Evolutionary conservation across 2,888 invertebrate genomes (phyloP).

Genomic region (Tetramorium bicarinatum): DNA sequence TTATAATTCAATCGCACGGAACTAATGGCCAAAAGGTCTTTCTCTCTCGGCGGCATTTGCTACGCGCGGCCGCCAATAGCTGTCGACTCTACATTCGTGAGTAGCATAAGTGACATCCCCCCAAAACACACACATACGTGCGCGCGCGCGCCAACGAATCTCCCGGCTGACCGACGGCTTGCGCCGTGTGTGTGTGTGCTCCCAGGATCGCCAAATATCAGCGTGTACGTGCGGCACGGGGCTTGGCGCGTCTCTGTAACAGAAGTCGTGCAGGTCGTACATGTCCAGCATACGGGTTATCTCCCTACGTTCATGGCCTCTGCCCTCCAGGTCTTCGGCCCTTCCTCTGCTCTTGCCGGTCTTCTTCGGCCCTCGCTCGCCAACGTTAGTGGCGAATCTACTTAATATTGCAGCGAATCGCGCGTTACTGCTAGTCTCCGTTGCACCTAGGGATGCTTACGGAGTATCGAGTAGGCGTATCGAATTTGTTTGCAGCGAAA

Average conservation of each 20-base stretch:
- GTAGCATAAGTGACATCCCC: conserved; percentile 48
- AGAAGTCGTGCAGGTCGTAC: conserved; percentile 69
- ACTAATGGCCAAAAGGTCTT: conserved; percentile 28
- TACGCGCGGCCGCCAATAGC: conserved; percentile 36
- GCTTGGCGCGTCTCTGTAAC: conserved; percentile 45
- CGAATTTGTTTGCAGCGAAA: conserved; percentile 10
- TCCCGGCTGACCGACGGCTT: conserved; percentile 17
- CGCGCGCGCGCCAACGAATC: not conserved
- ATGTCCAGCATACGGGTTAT: conserved; percentile 73
- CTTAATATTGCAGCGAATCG: conserved; percentile 83
- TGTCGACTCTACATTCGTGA: conserved; percentile 49
- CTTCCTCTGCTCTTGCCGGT: not conserved
- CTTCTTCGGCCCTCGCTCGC: conserved; percentile 44
- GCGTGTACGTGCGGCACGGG: conserved; percentile 30
- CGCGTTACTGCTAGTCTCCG: conserved; percentile 55
- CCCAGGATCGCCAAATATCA: conserved; percentile 47
- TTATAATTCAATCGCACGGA: conserved; percentile 48
- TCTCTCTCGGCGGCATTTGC: conserved; percentile 22
- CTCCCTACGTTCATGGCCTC: conserved; percentile 47
- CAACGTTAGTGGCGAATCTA: conserved; percentile 68
- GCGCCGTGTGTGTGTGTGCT: conserved; percentile 27
- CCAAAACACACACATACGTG: not conserved
- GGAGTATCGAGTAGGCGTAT: conserved; percentile 54
- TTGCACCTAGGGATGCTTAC: conserved; percentile 70
- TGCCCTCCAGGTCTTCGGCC: conserved; percentile 27